Evolutionary conservation across 2,888 invertebrate species (phyloP), one percentile per base, ranked within the genome.

Genomic region (Tipula helvola): DNA sequence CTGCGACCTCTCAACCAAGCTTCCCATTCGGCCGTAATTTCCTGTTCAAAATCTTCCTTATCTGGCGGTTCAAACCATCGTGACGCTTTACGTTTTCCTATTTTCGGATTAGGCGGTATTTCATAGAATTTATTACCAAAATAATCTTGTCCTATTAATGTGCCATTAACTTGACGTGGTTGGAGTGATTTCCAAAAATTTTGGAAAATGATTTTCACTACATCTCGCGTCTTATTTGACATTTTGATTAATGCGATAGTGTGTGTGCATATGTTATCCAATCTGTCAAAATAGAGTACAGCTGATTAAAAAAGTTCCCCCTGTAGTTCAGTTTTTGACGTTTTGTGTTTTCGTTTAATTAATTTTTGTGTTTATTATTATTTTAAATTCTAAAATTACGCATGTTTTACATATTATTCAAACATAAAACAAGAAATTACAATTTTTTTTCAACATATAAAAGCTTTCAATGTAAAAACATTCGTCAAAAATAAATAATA

Each of bases 21-120:
- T 90, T 97, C 96, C 97, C 97, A 97, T 91, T 97, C 97, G 0
- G 96, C 94, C 0, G 97, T 96, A 89, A 96, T 90, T 89, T 96
- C 96, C 89, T 95, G 94, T 88, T 95, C 93, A 89, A 95, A 96
- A 36, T 93, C 90, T 2, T 91, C 90, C 18, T 93, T 93, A 84
- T 92, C 92, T 0, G 92, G 91, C 0, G 96, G 96, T 88, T 94
- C 94, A 91, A 96, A 97, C 95, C 95, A 96, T 86, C 97, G 92
- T 0, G 93, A 92, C 0, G 95, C 90, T 88, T 93, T 94, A 85
- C 95, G 93, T 90, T 95, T 95, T 0, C 95, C 95, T 86, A 91
- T 89, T 86, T 94, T 92, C 0, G 95, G 94, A 90, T 95, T 92
- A 52, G 95, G 93, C 42, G 95, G 94, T 88, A 96, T 95, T 92